Conservation (phyloP, 2,113 vertebrate genomes). For the Ochotona princeps region DNA sequence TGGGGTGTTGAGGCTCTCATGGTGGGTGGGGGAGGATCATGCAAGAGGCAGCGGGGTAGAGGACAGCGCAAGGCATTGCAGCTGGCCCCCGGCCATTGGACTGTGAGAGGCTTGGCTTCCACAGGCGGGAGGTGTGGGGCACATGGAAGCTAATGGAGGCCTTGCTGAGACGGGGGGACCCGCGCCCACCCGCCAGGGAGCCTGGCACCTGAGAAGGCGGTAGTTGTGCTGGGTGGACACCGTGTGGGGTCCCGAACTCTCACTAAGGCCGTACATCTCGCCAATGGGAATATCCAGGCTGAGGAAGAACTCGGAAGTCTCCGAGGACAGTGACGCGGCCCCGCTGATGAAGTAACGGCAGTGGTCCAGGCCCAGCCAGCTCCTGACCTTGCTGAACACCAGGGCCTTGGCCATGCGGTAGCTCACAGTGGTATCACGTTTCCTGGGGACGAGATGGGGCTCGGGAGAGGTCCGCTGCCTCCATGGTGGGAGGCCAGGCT, state of each 20-base stretch:
- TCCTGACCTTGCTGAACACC: conserved; percentile 92
- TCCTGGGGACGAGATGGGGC: neutral
- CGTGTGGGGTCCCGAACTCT: conserved; percentile 93
- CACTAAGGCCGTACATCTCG: conserved; percentile 96
- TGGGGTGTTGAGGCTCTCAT: too few relatives aligned
- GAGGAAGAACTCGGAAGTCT: conserved; percentile 95
- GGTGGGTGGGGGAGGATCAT: too few relatives aligned
- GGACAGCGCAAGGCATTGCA: neutral
- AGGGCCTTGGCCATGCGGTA: conserved; percentile 91
- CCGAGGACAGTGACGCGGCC: conserved; percentile 92
- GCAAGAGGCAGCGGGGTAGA: too few relatives aligned
- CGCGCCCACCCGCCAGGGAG: too few relatives aligned
- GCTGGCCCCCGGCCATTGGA: neutral
- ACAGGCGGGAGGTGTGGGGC: neutral
- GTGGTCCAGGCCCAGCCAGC: conserved; percentile 91
- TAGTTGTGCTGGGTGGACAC: conserved; percentile 81
- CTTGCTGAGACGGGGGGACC: too few relatives aligned
- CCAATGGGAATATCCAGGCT: conserved; percentile 93
- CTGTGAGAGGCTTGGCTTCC: neutral
- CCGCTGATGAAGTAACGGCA: conserved; percentile 91
- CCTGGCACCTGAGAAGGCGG: conserved; percentile 88
- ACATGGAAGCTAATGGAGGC: neutral
- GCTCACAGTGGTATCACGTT: conserved; percentile 78
- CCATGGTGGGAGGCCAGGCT: too few relatives aligned
- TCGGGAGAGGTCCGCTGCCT: neutral